phyloP scores from a whole-genome alignment of 1,140 invertebrate genomes.

The Procambarus virginalis region DNA sequence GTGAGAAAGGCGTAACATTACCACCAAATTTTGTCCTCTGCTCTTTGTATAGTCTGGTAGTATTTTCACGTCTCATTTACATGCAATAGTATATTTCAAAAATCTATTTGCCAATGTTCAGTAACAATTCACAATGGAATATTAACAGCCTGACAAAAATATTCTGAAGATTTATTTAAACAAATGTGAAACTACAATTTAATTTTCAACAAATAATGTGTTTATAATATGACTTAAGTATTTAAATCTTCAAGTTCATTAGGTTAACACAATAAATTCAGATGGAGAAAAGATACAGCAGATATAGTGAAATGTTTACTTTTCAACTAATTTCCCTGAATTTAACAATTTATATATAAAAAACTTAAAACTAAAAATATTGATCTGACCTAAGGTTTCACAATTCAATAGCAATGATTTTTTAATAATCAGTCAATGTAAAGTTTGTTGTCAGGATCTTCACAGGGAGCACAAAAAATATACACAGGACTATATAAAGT shows the following conservation, averaged over 20 bases:
- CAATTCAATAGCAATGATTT: conserved; percentile 20
- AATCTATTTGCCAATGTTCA: neutral
- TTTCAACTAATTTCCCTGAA: neutral
- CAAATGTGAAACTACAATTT: conserved; percentile 53
- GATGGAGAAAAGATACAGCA: neutral
- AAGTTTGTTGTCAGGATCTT: conserved; percentile 6
- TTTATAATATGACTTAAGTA: neutral
- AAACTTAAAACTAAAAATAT: conserved; percentile 22
- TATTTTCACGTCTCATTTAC: neutral
- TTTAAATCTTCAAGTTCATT: neutral
- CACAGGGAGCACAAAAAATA: conserved; percentile 28
- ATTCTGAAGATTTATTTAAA: conserved; percentile 38
- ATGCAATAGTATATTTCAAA: neutral
- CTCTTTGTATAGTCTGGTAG: neutral
- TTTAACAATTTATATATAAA: neutral
- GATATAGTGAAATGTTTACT: neutral
- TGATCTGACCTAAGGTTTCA: conserved; percentile 51
- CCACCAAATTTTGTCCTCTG: too few species aligned
- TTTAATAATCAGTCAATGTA: neutral
- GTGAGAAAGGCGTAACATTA: neutral
- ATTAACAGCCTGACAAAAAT: conserved; percentile 3
- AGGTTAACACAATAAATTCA: neutral
- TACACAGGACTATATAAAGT: conserved; percentile 42
- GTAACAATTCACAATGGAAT: neutral
- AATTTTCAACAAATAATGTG: conserved; percentile 40